A percentile compares a stretch with the other conserved stretches of the same genome.
Evolutionary conservation across 2,888 invertebrate genomes (phyloP).

Genomic region (Archips crataeganus): DNA sequence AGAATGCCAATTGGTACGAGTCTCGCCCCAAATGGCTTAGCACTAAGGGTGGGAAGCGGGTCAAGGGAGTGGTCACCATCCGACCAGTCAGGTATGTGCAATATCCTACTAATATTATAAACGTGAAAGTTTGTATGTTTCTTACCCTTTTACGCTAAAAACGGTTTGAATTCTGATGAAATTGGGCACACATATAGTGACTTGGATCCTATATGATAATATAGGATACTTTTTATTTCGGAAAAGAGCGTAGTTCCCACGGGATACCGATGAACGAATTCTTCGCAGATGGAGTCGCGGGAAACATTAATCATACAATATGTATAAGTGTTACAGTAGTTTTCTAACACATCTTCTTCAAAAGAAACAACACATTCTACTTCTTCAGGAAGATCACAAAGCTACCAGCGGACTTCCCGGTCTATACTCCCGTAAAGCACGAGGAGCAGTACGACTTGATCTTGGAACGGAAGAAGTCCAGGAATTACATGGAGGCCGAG

Average conservation of each 20-base stretch:
- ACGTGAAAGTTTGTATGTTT: too few relatives aligned
- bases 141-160: too few relatives aligned
- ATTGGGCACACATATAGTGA: too few relatives aligned
- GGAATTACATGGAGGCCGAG: conserved; percentile 70
- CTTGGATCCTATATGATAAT: too few relatives aligned
- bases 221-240: too few relatives aligned
- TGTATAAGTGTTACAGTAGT: too few relatives aligned
- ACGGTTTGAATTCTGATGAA: too few relatives aligned
- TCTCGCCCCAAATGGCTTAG: conserved; percentile 63
- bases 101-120: too few relatives aligned
- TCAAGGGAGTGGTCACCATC: conserved; percentile 51
- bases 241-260: too few relatives aligned
- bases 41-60: conserved; percentile 50
- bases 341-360: neutral
- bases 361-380: neutral
- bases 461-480: conserved; percentile 59
- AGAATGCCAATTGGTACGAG: conserved; percentile 60
- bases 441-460: conserved; percentile 72
- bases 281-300: too few relatives aligned
- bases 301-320: too few relatives aligned
- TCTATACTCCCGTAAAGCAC: conserved; percentile 65
- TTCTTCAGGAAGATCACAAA: conserved; percentile 50
- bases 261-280: too few relatives aligned
- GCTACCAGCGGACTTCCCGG: conserved; percentile 66
- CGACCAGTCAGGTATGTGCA: conserved; percentile 47